Percentiles rank a stretch among this genome's conserved stretches.
Evolutionary conservation across 2,797 vertebrate species (phyloP).

Genomic region (Uromys caudimaculatus): DNA sequence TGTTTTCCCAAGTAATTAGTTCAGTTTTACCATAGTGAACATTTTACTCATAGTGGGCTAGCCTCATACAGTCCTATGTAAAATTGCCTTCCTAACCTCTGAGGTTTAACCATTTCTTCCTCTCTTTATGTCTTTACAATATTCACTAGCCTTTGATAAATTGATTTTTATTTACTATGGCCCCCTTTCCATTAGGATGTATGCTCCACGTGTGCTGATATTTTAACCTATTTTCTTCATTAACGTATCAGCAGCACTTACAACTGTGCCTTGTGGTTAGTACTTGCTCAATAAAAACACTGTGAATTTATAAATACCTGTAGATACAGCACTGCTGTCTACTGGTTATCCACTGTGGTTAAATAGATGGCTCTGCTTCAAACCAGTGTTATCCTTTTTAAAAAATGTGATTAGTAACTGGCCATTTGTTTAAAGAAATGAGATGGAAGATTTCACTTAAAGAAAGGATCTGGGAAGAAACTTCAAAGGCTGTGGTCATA

Average conservation of each 20-base stretch:
- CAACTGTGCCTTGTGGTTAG: neutral
- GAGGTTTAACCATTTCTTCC: neutral
- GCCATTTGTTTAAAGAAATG: neutral
- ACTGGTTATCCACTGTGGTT: neutral
- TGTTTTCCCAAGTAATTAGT: neutral
- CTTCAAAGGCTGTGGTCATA: neutral
- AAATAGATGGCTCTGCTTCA: neutral
- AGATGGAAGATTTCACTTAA: neutral
- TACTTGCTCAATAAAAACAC: neutral
- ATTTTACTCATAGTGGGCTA: neutral
- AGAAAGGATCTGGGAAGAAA: slow-evolving; percentile 21
- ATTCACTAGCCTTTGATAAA: neutral
- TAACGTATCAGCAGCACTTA: neutral
- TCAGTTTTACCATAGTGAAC: neutral
- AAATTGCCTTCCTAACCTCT: neutral
- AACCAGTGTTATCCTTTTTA: neutral
- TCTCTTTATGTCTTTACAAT: neutral
- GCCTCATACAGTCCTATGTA: neutral
- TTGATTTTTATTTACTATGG: neutral
- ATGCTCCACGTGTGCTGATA: neutral
- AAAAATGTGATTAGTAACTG: neutral
- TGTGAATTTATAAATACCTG: neutral
- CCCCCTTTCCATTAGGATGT: neutral
- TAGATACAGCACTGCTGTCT: neutral
- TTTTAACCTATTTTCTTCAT: neutral